phyloP scores from a whole-genome alignment of 2,797 vertebrate species.

The Ceryle rudis region DNA sequence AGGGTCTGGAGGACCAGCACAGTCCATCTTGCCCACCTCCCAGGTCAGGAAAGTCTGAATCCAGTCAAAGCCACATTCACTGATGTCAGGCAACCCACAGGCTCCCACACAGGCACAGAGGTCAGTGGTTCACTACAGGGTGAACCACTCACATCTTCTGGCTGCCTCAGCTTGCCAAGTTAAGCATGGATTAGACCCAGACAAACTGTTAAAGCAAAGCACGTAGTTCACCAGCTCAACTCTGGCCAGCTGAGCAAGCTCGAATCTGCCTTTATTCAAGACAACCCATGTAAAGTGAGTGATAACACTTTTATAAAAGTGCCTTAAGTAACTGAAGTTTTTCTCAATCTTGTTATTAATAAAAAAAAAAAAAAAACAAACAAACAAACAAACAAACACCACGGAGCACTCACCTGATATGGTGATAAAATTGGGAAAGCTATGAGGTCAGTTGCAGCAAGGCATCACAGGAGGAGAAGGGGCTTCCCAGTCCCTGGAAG shows the following conservation, averaged over 20 bases:
- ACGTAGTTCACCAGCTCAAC: not conserved
- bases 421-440: slow-evolving; percentile 16
- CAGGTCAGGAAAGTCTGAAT: not conserved
- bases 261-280: not conserved
- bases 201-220: not conserved
- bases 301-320: not conserved
- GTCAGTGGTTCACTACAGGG: not conserved
- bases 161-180: not conserved
- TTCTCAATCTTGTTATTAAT: not conserved
- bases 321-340: not conserved
- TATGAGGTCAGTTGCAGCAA: not conserved
- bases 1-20: not conserved
- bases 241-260: slow-evolving; percentile 31
- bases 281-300: slow-evolving; percentile 10
- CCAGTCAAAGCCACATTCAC: fast-evolving
- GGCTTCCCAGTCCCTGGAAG: not conserved
- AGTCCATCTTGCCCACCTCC: not conserved
- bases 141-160: not conserved
- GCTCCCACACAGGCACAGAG: not conserved
- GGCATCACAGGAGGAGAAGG: not conserved
- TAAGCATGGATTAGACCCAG: not conserved
- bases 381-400: not conserved
- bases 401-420: not conserved
- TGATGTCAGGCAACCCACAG: not conserved
- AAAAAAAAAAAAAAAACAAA: not conserved